These are phyloP conservation scores for Fukomys damarensis DNA, from an alignment of 2,113 vertebrate genomes.

Conservation along the genomic window DNA sequence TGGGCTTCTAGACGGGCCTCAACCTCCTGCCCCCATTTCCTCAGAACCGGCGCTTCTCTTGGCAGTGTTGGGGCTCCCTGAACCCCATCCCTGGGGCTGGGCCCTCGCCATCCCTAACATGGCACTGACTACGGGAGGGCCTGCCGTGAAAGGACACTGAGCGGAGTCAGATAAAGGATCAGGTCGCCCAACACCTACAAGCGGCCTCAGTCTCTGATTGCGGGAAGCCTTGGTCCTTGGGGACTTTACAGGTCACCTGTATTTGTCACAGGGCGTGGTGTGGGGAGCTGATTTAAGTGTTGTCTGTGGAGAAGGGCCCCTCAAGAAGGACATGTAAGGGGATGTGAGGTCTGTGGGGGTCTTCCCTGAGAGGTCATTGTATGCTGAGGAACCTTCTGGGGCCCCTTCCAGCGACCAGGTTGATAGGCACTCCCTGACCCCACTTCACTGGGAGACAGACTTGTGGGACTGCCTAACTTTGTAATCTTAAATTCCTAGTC, in stretches of 20 bases:
- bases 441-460: no score
- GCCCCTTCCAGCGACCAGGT: not conserved
- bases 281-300: not conserved
- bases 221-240: not conserved
- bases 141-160: not conserved
- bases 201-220: not conserved
- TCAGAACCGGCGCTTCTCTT: not conserved
- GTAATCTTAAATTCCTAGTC: no score
- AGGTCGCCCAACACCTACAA: accelerated
- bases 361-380: not conserved
- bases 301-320: not conserved
- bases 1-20: not conserved
- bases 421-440: accelerated
- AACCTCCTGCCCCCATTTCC: no score
- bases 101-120: no score
- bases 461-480: no score
- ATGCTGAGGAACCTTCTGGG: not conserved
- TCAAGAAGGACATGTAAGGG: not conserved
- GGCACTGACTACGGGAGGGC: no score
- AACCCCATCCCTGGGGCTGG: not conserved
- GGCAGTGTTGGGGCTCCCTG: accelerated
- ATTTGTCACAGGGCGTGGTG: not conserved
- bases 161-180: not conserved
- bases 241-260: not conserved
- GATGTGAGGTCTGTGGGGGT: not conserved